Base-by-base conservation (phyloP, 2,888 invertebrate species). In the Ceriagrion tenellum region DNA sequence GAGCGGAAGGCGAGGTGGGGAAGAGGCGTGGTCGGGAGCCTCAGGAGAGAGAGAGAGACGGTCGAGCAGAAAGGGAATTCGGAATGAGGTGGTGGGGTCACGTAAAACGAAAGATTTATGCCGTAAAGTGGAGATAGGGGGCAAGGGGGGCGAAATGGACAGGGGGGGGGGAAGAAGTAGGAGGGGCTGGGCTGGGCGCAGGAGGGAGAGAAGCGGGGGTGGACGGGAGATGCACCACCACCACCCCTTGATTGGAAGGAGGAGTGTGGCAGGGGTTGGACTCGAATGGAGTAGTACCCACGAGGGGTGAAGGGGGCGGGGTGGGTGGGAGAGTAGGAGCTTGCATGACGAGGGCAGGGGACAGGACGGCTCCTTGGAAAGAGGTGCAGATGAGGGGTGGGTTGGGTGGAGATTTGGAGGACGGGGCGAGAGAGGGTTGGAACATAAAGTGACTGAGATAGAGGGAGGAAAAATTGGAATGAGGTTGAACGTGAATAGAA, bases 61-160 rank as follows among this genome's bases (percentile, higher is more conserved):
- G 88, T 6, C 88, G 89, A 55, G 89, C 16, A 55, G 55, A 89
- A 55, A 89, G 89, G 89, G 47, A 93, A 69, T 69, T 93, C 69
- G 93, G 55, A 69, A 74, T 93, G 93, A 93, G 69, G 93, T 93
- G 93, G 69, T 93, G 35, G 93, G 93, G 69, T 93, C 93, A 93
- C 93, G 93, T 93, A 93, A 69, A 93, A 47, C 93, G 69, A 93
- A 63, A 93, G 69, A 47, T 63, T 69, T 93, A 69, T 93, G 93
- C 93, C 93, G 69, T 69, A 93, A 69, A 69, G 63, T 40, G 35
- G 63, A 69, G 63, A 23, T n/a, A 12, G 26, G 56, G 18, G 30
- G 30, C n/a, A 35, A 35, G 59, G 59, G 4, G 59, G 59, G 20
- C 16, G 59, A 16, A 59, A 16, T 59, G 59, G 13, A 20, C 2